Base-by-base conservation (phyloP, 2,888 invertebrate genomes). In the Calameuta pallipes region DNA sequence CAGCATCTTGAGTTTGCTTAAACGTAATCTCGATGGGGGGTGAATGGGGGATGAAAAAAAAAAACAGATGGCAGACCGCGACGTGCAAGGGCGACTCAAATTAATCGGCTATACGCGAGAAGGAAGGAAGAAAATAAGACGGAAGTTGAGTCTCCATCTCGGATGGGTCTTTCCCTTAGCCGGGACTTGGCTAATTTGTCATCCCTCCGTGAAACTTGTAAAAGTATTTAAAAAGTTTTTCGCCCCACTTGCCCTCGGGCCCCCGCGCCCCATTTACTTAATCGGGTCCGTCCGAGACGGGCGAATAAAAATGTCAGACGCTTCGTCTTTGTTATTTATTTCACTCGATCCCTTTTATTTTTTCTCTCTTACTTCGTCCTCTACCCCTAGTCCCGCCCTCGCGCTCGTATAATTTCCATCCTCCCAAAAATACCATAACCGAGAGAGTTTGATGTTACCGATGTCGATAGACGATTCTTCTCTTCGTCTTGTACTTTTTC, bases 171-270 rank as follows among this genome's bases (percentile, higher is more conserved):
- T 34, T 33, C 34, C 71, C 71, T 71, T 71, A 13, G 15, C 36
- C 74, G 36, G 33, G 74, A 37, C 35, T 37, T 34, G 74, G 36
- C 74, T 74, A 74, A 74, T 74, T 74, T 74, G 74, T 74, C 74
- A 74, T 74, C 74, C 31, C 13, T 74, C 33, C 36, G 34, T 33
- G 33, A 23, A 71, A 71, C 71, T 71, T 71, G 71, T 31, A 85
- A 87, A 90, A 90, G 90, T 90, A 91, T 91, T 91, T 91, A 91
- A 91, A 91, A 91, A 91, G 91, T 91, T 71, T 91, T 71, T 90
- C 78, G 79, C 83, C 81, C 34, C 31, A 15, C 71, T 31, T 34
- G 71, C 85, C 80, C 85, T 80, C 84, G 84, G 87, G 87, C 85
- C 83, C 85, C 83, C 82, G 82, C 82, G 82, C 76, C 75, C 82